Percentiles rank a stretch among this genome's conserved stretches.
Conservation (phyloP, 2,113 vertebrate genomes). For the Tachysurus vachellii region DNA sequence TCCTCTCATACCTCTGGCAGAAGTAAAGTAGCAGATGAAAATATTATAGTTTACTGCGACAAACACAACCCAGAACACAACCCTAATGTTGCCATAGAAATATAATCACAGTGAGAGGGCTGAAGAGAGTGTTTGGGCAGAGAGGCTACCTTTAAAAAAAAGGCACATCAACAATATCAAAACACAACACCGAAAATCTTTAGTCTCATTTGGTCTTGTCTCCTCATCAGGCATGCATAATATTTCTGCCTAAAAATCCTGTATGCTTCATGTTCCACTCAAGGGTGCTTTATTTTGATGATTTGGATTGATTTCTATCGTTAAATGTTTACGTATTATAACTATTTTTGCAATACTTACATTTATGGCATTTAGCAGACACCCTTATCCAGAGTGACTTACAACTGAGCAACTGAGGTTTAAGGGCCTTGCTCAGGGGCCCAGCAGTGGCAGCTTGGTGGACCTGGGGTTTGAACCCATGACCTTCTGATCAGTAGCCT, state of each 20-base stretch:
- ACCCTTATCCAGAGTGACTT: no score
- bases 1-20: slow-evolving; percentile 26
- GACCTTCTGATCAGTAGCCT: no score
- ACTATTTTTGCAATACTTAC: not conserved
- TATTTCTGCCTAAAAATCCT: not conserved
- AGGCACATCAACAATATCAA: not conserved
- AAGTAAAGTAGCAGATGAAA: slow-evolving; percentile 32
- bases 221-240: not conserved
- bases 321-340: not conserved
- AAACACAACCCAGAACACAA: slow-evolving; percentile 15
- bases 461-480: no score
- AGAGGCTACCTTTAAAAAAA: not conserved
- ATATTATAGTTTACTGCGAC: slow-evolving; percentile 28
- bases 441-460: no score
- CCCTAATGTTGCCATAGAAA: slow-evolving; percentile 48
- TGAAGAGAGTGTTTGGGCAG: slow-evolving; percentile 24
- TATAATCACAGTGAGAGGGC: slow-evolving; percentile 16
- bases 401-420: no score
- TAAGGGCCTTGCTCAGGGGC: no score
- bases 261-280: not conserved
- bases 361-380: no score
- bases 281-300: not conserved
- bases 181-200: not conserved
- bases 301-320: not conserved
- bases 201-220: not conserved